phyloP scores from a whole-genome alignment of 2,797 vertebrate genomes.

The Eptatretus atami region DNA sequence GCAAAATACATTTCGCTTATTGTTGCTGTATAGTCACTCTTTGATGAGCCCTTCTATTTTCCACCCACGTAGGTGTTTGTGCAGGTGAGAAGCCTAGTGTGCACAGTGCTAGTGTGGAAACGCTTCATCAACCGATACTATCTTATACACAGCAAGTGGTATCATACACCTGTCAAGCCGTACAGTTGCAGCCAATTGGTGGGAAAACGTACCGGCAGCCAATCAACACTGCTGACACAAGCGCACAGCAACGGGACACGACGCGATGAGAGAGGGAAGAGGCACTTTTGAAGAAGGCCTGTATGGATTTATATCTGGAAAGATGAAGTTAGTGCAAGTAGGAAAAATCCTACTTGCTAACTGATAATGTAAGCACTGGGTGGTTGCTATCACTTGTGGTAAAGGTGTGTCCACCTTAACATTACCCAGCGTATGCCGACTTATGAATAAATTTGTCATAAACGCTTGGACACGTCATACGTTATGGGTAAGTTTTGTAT shows the following conservation, averaged over 20 bases:
- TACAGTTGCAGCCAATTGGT: constrained; percentile 98
- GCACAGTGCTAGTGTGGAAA: constrained; percentile 93
- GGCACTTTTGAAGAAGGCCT: constrained; percentile 77
- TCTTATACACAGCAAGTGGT: constrained; percentile 97
- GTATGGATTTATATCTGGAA: constrained; percentile 17
- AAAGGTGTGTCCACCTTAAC: too few species aligned
- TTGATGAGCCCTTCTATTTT: too few species aligned
- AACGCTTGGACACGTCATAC: too few species aligned
- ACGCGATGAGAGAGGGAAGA: constrained; percentile 84
- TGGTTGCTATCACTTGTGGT: too few species aligned
- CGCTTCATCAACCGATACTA: too few species aligned
- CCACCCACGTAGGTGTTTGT: constrained; percentile 11
- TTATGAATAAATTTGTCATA: too few species aligned
- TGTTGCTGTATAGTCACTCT: too few species aligned
- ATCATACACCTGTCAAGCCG: constrained; percentile 87
- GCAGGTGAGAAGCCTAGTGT: constrained; percentile 98
- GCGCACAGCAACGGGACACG: constrained; percentile 85
- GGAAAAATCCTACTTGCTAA: too few species aligned
- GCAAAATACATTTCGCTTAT: too few species aligned
- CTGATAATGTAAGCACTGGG: too few species aligned
- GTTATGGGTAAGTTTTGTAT: too few species aligned
- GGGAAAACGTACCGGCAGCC: constrained; percentile 98
- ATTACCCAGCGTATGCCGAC: too few species aligned
- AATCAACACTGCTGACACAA: constrained; percentile 86
- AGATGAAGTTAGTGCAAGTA: constrained; percentile 17